A percentile compares a stretch with the other conserved stretches of the same genome.
Evolutionary conservation across 2,113 vertebrate genomes (phyloP).

Genomic region (Toxotes jaculatrix): DNA sequence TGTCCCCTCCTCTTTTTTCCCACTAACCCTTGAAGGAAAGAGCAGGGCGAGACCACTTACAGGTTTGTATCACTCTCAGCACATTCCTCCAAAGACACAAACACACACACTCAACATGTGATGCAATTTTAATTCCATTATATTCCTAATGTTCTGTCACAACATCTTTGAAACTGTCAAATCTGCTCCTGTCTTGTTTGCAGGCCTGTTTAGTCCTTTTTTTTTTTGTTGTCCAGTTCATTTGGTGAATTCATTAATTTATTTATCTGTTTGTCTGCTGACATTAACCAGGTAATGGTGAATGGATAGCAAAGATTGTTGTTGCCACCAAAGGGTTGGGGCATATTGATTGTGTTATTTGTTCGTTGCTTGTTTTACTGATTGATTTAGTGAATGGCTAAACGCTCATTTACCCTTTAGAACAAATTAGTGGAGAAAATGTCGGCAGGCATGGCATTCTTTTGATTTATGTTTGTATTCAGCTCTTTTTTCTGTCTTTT

Average conservation of each 20-base stretch:
- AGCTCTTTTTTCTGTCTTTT: too few relatives aligned
- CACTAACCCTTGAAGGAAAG: constrained; percentile 82
- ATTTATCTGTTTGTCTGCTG: neutral
- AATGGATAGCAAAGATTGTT: neutral
- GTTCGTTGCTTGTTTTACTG: neutral
- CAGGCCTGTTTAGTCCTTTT: neutral
- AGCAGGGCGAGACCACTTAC: constrained; percentile 81
- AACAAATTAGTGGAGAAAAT: neutral
- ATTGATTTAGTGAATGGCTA: neutral
- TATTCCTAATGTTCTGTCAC: neutral
- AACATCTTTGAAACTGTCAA: neutral
- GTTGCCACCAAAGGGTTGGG: neutral
- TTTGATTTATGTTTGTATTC: neutral
- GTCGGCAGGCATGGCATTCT: too few relatives aligned
- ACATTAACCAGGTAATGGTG: neutral
- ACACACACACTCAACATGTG: constrained; percentile 10
- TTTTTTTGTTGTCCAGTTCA: neutral
- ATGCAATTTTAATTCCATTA: neutral
- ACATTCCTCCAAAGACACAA: constrained; percentile 28
- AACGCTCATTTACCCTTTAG: neutral
- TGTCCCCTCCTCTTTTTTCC: constrained; percentile 73
- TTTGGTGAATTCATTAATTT: neutral
- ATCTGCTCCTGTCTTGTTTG: neutral
- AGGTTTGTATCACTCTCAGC: constrained; percentile 77
- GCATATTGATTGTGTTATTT: neutral